These are phyloP conservation scores for Hermetia illucens DNA, from an alignment of 1,140 invertebrate species.

Conservation along the genomic window DNA sequence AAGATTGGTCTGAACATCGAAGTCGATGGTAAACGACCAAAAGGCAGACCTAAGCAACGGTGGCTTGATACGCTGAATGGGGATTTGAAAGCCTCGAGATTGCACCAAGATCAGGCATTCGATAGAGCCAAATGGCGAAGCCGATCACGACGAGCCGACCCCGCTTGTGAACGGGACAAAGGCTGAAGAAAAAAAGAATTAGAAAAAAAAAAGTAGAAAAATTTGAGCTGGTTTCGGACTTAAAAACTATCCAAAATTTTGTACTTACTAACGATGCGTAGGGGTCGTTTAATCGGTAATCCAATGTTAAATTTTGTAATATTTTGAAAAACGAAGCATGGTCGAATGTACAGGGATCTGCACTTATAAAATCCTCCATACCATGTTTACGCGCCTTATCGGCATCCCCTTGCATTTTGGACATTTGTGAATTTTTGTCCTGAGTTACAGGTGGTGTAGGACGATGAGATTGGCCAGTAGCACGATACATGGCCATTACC, in stretches of 20 bases:
- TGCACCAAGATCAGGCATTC: too few relatives aligned
- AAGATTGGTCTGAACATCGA: too few relatives aligned
- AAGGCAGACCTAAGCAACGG: too few relatives aligned
- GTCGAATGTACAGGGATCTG: conserved; percentile 93
- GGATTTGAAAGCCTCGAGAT: too few relatives aligned
- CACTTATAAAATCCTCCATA: conserved; percentile 98
- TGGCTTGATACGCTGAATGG: too few relatives aligned
- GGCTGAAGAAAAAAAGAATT: conserved; percentile 2
- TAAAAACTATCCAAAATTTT: conserved; percentile 1
- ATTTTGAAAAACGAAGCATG: conserved; percentile 85
- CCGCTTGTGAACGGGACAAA: too few relatives aligned
- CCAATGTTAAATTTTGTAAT: conserved; percentile 83
- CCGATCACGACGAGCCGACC: too few relatives aligned
- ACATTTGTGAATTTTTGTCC: conserved; percentile 74
- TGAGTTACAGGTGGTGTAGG: conserved; percentile 86
- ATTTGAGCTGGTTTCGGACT: background rate
- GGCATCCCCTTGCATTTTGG: conserved; percentile 85
- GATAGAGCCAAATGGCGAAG: too few relatives aligned
- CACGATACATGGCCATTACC: conserved; percentile 98
- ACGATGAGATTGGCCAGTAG: conserved; percentile 97
- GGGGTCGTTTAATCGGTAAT: conserved; percentile 91
- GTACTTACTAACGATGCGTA: conserved; percentile 86
- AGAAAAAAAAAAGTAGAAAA: background rate
- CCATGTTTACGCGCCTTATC: conserved; percentile 95
- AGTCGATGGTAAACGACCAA: too few relatives aligned